Evolutionary conservation across 2,888 invertebrate species (phyloP).

Genomic region (Phyllotreta cruciferae): DNA sequence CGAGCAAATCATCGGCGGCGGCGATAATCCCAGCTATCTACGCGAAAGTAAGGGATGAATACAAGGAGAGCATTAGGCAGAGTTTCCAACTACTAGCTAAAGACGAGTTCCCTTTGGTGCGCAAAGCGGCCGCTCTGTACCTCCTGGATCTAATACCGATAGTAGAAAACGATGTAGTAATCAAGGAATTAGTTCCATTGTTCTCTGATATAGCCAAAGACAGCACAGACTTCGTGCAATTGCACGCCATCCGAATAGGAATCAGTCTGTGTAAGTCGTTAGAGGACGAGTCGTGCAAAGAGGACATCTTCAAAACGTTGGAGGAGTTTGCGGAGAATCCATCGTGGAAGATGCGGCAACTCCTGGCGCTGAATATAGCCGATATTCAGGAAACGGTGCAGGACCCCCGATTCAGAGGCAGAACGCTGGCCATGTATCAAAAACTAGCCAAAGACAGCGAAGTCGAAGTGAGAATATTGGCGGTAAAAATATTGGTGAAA

Average conservation of each 20-base stretch:
- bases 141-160: constrained; percentile 49
- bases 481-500: constrained; percentile 48
- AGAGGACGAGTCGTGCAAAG: constrained; percentile 48
- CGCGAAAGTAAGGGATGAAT: constrained; percentile 49
- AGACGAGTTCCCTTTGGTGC: constrained; percentile 54
- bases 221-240: constrained; percentile 52
- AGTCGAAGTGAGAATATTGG: constrained; percentile 49
- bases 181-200: constrained; percentile 52
- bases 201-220: constrained; percentile 53
- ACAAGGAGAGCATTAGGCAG: constrained; percentile 49
- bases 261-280: constrained; percentile 48
- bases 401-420: constrained; percentile 44
- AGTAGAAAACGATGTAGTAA: constrained; percentile 50
- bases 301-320: constrained; percentile 49
- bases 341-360: constrained; percentile 54
- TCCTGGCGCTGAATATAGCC: constrained; percentile 48
- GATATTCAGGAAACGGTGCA: constrained; percentile 47
- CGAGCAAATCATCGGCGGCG: constrained; percentile 50
- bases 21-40: constrained; percentile 51
- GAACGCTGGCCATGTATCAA: constrained; percentile 49
- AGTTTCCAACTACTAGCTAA: constrained; percentile 50
- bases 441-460: constrained; percentile 50
- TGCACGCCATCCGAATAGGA: constrained; percentile 45
- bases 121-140: constrained; percentile 49
- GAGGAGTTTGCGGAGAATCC: constrained; percentile 46